phyloP scores from a whole-genome alignment of 2,797 vertebrate genomes.

The Taeniopygia guttata region DNA sequence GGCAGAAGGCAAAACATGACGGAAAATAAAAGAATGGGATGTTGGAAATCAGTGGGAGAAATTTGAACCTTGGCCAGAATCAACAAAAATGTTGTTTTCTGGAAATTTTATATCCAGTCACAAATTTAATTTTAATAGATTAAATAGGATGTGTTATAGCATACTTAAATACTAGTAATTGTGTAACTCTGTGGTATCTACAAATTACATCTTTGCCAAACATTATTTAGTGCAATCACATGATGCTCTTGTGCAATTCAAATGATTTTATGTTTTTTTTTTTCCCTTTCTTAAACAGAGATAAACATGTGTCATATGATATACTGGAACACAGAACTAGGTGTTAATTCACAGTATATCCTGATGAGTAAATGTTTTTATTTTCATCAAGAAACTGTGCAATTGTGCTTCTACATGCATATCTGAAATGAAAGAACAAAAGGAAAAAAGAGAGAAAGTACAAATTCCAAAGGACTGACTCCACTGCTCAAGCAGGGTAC shows the following conservation, averaged over 20 bases:
- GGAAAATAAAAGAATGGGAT: neutral
- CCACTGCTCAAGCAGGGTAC: neutral
- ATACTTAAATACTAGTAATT: neutral
- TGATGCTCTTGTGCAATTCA: neutral
- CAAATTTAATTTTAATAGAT: neutral
- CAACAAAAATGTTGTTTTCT: neutral
- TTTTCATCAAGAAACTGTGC: neutral
- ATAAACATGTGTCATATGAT: neutral
- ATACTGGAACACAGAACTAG: neutral
- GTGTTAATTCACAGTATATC: neutral
- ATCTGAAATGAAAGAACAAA: neutral
- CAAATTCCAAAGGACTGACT: neutral
- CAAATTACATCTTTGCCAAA: neutral
- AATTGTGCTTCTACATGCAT: neutral
- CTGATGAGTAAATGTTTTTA: neutral
- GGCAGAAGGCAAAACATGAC: neutral
- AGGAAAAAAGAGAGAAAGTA: neutral
- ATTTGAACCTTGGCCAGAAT: neutral
- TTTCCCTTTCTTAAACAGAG: neutral
- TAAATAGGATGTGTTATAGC: neutral
- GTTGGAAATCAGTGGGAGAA: neutral
- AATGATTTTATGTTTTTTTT: neutral
- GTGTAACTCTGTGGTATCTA: neutral
- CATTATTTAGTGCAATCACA: neutral
- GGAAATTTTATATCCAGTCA: neutral